Conservation (phyloP, 1,140 invertebrate genomes). For the Ceratina calcarata region DNA sequence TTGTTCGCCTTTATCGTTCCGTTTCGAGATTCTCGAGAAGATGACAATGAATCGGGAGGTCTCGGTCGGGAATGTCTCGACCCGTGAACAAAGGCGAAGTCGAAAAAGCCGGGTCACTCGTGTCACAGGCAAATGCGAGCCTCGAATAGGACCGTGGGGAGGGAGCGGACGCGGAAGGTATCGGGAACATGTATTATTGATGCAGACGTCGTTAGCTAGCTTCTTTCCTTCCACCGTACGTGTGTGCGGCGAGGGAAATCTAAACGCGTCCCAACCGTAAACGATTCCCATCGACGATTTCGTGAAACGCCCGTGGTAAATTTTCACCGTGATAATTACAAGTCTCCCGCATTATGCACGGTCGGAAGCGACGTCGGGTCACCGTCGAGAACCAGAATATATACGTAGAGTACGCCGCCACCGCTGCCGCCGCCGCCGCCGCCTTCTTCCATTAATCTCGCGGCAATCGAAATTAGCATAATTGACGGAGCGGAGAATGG, state of each 20-base stretch:
- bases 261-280: neutral
- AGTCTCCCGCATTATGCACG: conserved; percentile 64
- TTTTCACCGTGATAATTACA: conserved; percentile 58
- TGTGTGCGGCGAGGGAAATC: neutral
- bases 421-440: conserved; percentile 34
- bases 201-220: conserved; percentile 64
- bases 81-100: conserved; percentile 23
- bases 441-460: conserved; percentile 80
- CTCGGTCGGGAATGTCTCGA: conserved; percentile 17
- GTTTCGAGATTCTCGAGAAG: neutral
- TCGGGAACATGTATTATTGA: conserved; percentile 72
- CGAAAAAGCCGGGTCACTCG: conserved; percentile 63
- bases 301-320: too few species aligned
- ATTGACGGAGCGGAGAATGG: conserved; percentile 80
- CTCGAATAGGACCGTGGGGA: conserved; percentile 39
- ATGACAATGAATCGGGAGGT: conserved; percentile 16
- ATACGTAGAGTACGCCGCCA: conserved; percentile 53
- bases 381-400: conserved; percentile 30
- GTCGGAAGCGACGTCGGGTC: conserved; percentile 65
- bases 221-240: conserved; percentile 30
- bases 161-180: conserved; percentile 38
- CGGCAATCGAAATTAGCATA: conserved; percentile 80
- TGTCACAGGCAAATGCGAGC: conserved; percentile 68
- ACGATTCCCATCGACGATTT: neutral
- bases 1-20: too few species aligned